Percentiles rank a stretch among this genome's conserved stretches.
Conservation (phyloP, 1,140 invertebrate species). For the Bombus waltoni region DNA sequence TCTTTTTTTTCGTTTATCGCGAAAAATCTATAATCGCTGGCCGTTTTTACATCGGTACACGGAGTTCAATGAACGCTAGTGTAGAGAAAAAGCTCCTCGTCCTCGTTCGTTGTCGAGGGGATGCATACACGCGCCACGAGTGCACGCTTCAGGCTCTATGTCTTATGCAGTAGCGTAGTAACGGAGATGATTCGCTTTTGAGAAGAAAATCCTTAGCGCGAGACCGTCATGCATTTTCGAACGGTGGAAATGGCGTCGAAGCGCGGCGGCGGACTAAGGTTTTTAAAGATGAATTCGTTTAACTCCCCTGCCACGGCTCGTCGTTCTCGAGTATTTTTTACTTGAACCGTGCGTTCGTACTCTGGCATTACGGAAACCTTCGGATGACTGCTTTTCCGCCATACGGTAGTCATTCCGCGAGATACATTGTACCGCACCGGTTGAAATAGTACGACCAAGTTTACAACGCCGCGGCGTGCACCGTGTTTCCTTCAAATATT, state of each 20-base stretch:
- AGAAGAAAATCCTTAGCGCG: conserved; percentile 27
- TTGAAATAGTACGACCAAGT: background rate
- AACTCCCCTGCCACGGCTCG: background rate
- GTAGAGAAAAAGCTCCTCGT: background rate
- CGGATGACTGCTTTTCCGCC: background rate
- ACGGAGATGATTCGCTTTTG: conserved; percentile 4
- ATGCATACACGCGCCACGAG: conserved; percentile 13
- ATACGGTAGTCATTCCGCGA: background rate
- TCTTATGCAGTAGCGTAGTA: conserved; percentile 42
- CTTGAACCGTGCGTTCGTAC: background rate
- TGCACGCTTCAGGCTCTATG: background rate
- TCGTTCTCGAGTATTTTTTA: conserved; percentile 9
- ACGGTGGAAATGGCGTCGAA: background rate
- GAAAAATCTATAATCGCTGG: background rate
- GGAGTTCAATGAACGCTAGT: background rate
- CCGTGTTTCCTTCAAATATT: conserved; percentile 18
- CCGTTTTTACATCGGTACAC: background rate
- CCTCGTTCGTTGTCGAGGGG: conserved; percentile 11
- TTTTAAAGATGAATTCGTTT: conserved; percentile 40
- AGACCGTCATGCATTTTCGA: background rate
- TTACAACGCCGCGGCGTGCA: background rate
- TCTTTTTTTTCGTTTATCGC: background rate
- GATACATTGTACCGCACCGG: background rate
- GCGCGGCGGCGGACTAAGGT: background rate
- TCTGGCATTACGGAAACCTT: background rate